A percentile compares a stretch with the other conserved stretches of the same genome.
Evolutionary conservation across 2,113 vertebrate species (phyloP).

Genomic region (Coryphaenoides rupestris): DNA sequence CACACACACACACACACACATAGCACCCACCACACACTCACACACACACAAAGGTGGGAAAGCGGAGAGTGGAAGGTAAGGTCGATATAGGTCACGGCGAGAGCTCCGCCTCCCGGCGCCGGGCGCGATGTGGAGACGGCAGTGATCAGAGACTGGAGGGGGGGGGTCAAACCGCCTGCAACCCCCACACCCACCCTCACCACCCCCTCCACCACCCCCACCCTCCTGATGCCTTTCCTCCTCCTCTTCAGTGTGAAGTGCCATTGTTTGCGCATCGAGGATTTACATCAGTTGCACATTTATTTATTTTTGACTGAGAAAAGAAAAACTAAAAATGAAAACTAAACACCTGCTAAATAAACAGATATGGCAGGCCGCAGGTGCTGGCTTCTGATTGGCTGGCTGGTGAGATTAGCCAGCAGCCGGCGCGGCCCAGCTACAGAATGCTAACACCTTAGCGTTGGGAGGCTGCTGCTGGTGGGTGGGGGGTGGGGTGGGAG

Average conservation of each 20-base stretch:
- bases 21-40: constrained; percentile 12
- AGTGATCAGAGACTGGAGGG: not conserved
- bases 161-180: not conserved
- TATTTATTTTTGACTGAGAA: constrained; percentile 9
- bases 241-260: constrained; percentile 20
- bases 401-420: too few species aligned
- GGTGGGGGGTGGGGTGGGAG: too few species aligned
- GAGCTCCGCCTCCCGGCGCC: constrained; percentile 18
- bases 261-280: constrained; percentile 30
- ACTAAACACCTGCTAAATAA: too few species aligned
- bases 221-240: constrained; percentile 6
- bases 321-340: not conserved
- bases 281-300: constrained; percentile 47
- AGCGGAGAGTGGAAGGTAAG: constrained; percentile 28
- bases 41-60: constrained; percentile 19
- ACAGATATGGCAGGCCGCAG: not conserved
- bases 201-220: too few species aligned
- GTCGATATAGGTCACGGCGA: constrained; percentile 40
- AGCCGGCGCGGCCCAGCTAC: too few species aligned
- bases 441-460: too few species aligned
- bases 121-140: not conserved
- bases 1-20: not conserved
- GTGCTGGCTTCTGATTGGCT: not conserved
- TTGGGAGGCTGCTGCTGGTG: too few species aligned
- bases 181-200: too few species aligned